Base-by-base conservation (phyloP, 2,113 vertebrate species). In the Oryzias celebensis region DNA sequence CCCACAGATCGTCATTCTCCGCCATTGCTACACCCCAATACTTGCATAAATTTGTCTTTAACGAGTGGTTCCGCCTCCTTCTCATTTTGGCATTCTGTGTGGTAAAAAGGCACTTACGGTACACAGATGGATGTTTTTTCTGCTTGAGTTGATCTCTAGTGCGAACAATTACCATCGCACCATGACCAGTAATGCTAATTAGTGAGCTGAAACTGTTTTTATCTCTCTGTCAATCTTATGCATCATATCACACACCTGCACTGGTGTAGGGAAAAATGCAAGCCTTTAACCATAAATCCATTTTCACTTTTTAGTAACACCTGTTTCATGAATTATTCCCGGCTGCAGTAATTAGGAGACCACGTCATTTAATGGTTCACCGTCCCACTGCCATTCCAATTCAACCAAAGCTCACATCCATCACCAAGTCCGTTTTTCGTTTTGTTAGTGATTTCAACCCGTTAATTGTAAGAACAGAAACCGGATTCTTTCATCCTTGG, bases 111-210 rank as follows among this genome's bases (percentile, higher is more conserved):
- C 12, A 17, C 28, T 45, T 54, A 46, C n/a, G 12, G 13, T 23
- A 18, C 62, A 77, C 71, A 79, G 62, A 65, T 80, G 48, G 58
- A 62, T 0, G 20, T 31, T 58, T 42, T 20, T 61, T 63, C 69
- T 73, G 53, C 44, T 59, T 22, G 62, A 65, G 10, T 18, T 60
- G 48, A 10, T 44, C 22, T 73, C 16, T 10, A 18, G 20, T 36
- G 51, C 46, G 22, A 61, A 51, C 16, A 52, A 43, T 63, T 20
- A 47, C 8, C 42, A 64, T 24, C 17, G 26, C 56, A 58, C 52
- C 36, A 62, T 59, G 50, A 67, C 61, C 41, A 46, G 12, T 28
- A 62, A 65, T 56, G 69, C 20, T 70, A 52, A 68, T 73, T 62
- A 53, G 55, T 44, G n/a, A 64, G 43, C 2, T 20, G 28, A 7